A percentile compares a stretch with the other conserved stretches of the same genome.
These are phyloP conservation scores for Spatula clypeata DNA, from an alignment of 2,797 vertebrate species.

Conservation along the genomic window DNA sequence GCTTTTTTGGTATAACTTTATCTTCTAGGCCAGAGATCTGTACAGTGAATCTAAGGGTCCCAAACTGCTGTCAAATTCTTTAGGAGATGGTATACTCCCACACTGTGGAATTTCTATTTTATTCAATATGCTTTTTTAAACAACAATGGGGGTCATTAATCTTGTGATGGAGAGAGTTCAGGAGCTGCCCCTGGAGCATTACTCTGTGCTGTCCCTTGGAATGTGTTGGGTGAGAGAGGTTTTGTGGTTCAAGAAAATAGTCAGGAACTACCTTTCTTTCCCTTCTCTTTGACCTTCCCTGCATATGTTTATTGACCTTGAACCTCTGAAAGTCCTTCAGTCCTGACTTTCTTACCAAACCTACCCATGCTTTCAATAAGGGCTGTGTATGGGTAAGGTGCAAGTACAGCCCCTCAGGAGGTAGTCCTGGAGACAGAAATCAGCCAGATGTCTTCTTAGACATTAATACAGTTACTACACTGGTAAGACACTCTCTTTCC, in stretches of 20 bases:
- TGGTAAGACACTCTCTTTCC: background rate
- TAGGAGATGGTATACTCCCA: background rate
- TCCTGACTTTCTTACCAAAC: background rate
- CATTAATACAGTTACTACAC: background rate
- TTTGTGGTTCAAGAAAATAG: background rate
- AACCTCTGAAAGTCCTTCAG: background rate
- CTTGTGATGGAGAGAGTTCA: background rate
- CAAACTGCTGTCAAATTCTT: background rate
- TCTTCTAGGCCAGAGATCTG: background rate
- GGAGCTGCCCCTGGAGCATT: background rate
- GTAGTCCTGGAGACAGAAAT: background rate
- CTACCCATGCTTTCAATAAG: background rate
- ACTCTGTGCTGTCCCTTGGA: background rate
- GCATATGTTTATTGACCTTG: background rate
- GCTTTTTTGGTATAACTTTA: background rate
- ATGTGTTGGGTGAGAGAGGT: background rate
- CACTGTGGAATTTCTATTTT: background rate
- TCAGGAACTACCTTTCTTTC: background rate
- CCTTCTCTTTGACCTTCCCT: background rate
- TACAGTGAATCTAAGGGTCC: background rate
- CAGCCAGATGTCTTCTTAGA: background rate
- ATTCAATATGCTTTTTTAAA: background rate
- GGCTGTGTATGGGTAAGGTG: background rate
- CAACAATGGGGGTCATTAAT: background rate
- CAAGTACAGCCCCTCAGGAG: background rate